Percentiles rank a stretch among this genome's conserved stretches.
Evolutionary conservation across 1,140 invertebrate genomes (phyloP).

Genomic region (Lutraria rhynchaena): DNA sequence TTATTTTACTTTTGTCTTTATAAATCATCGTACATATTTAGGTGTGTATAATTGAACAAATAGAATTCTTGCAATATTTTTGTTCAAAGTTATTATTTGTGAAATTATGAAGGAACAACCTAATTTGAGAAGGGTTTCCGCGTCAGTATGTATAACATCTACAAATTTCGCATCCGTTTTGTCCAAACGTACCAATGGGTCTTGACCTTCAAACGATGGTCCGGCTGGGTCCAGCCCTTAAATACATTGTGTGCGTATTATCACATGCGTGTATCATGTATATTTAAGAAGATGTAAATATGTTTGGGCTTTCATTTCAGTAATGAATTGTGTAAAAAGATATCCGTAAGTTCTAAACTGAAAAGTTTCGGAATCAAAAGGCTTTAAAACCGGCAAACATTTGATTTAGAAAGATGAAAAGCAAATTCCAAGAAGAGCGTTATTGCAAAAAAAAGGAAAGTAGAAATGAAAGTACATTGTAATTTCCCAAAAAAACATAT

Average conservation of each 20-base stretch:
- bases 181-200: slow-evolving; percentile 79
- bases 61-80: no score
- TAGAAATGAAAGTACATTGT: neutral
- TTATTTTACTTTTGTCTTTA: no score
- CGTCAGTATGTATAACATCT: slow-evolving; percentile 96
- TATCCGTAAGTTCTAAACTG: neutral
- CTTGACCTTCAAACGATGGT: slow-evolving; percentile 93
- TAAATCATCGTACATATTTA: no score
- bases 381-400: no score
- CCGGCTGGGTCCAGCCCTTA: slow-evolving; percentile 94
- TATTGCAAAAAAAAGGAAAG: neutral
- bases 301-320: neutral
- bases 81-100: no score
- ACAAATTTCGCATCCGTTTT: slow-evolving; percentile 92
- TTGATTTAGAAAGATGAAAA: no score
- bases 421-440: no score
- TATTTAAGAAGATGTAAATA: neutral
- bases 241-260: slow-evolving; percentile 1
- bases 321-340: neutral
- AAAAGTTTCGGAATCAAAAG: neutral
- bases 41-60: no score
- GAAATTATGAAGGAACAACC: no score
- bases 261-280: no score
- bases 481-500: neutral
- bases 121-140: slow-evolving; percentile 69